Conservation (phyloP, 2,113 vertebrate genomes). For the Zeus faber region DNA sequence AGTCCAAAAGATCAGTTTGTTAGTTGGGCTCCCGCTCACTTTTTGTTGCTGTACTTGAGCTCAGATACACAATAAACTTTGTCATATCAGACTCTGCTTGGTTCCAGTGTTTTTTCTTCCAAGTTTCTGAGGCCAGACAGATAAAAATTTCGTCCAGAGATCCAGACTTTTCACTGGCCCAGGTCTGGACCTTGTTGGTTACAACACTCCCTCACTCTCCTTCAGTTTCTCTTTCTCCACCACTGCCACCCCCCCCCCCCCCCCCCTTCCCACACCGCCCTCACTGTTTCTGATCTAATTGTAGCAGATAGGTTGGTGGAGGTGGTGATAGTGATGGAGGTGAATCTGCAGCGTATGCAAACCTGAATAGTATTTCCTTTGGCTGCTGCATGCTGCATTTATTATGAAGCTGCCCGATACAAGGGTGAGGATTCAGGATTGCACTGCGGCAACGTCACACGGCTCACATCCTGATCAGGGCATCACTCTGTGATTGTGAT, state of each 20-base stretch:
- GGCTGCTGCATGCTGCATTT: constrained; percentile 50
- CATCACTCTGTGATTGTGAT: background rate
- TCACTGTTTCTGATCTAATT: constrained; percentile 62
- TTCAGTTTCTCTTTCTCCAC: background rate
- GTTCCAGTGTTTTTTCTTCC: no score
- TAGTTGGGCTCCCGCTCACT: no score
- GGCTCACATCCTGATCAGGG: background rate
- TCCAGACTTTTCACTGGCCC: no score
- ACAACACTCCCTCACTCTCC: background rate
- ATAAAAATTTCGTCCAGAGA: no score
- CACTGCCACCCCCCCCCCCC: constrained; percentile 12
- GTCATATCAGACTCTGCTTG: no score
- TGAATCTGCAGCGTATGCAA: constrained; percentile 64
- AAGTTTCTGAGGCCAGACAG: no score
- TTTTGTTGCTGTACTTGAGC: no score
- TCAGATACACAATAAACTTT: no score
- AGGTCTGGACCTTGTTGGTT: no score
- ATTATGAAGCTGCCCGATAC: constrained; percentile 28
- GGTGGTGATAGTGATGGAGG: constrained; percentile 28
- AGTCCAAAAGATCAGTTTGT: no score
- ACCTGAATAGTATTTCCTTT: constrained; percentile 47
- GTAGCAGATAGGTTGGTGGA: constrained; percentile 49
- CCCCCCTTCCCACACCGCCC: constrained; percentile 9
- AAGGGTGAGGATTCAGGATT: constrained; percentile 6
- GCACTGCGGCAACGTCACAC: background rate